Evolutionary conservation across 2,888 invertebrate genomes (phyloP), one percentile per base, ranked within the genome.

Genomic region (Bombyx huttoni): DNA sequence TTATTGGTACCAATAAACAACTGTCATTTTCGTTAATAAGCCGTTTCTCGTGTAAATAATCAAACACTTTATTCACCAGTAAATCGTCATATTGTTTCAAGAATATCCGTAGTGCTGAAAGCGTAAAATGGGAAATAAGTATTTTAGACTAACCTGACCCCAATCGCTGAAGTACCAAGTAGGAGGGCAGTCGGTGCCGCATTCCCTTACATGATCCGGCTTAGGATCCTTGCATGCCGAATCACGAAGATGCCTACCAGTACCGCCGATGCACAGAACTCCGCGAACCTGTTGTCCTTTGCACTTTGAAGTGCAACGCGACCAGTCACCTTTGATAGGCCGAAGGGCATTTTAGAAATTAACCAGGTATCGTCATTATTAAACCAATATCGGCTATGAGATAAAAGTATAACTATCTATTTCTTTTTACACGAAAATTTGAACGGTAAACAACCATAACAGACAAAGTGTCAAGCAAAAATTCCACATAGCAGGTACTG

Each of bases 121-220:
- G 24, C 24, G 24, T 24, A 24, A 24, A 24, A 24, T 24, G 24
- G 12, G 8, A 6, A 10, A 8, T 40, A 40, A 24, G 24, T 13
- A 24, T 13, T 24, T 13, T 8, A 47, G 13, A 67, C 80, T 58
- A 13, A 92, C 93, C 90, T 91, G 88, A 35, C 90, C 87, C 95
- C 95, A 95, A 58, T 94, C 92, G 47, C 94, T 92, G 55, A 89
- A 90, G 72, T 91, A 94, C 95, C 95, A 95, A 57, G 90, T 87
- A 0, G 94, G 89, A 0, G 80, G 75, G 67, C 95, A 95, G 6
- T 79, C 68, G 60, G 68, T 56, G 58, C 81, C 69, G 84, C 97
- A 97, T 34, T 89, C 79, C 65, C 92, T 90, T 63, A 91, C 89
- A 0, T 82, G 81, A n/a, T 86, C 81, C 0, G 97, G 97, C 67